phyloP scores from a whole-genome alignment of 2,888 invertebrate genomes.

The Polymixis lichenea region DNA sequence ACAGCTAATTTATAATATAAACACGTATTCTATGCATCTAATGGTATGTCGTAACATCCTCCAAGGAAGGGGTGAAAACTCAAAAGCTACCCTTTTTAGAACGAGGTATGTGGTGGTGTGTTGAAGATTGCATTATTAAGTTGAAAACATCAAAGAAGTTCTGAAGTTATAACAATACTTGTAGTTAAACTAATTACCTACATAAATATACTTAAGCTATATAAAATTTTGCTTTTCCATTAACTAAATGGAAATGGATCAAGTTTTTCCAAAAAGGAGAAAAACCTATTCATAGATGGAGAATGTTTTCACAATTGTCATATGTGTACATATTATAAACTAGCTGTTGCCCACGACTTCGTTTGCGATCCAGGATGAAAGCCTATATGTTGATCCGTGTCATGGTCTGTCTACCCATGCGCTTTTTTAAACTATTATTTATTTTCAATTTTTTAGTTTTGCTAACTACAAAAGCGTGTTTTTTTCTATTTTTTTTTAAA shows the following conservation, averaged over 20 bases:
- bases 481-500: too few relatives aligned
- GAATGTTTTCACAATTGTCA: neutral
- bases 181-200: constrained; percentile 12
- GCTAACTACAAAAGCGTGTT: too few relatives aligned
- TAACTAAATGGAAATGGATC: neutral
- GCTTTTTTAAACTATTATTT: too few relatives aligned
- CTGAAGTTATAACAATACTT: constrained; percentile 38
- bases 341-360: too few relatives aligned
- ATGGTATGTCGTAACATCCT: constrained; percentile 56
- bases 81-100: constrained; percentile 51
- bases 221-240: neutral
- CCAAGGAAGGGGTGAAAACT: constrained; percentile 50
- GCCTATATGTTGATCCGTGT: too few relatives aligned
- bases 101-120: constrained; percentile 37
- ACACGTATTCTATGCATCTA: constrained; percentile 59
- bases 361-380: too few relatives aligned
- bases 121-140: constrained; percentile 53
- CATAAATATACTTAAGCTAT: neutral
- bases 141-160: constrained; percentile 56
- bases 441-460: too few relatives aligned
- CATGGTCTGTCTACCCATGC: too few relatives aligned
- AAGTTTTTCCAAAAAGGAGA: neutral
- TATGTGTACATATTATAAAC: neutral
- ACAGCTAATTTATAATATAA: constrained; percentile 62
- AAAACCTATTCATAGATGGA: neutral